Base-by-base conservation (phyloP, 2,888 invertebrate genomes). In the Thyatira batis region DNA sequence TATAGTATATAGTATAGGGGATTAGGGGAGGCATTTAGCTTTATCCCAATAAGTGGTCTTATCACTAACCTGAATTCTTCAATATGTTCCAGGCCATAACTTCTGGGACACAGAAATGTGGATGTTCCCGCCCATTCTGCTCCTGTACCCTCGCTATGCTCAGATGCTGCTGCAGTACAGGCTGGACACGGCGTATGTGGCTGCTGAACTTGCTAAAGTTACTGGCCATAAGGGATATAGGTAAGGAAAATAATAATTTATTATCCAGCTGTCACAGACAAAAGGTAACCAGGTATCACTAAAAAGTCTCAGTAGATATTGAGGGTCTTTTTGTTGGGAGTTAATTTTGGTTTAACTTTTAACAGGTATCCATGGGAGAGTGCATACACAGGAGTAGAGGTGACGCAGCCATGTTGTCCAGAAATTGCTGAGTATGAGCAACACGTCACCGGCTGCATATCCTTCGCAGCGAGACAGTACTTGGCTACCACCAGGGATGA, bases 91-190 rank as follows among this genome's bases (percentile, higher is more conserved):
- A 89, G 94, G 94, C 11, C 94, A 94, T 68, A 94, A 92, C 63
- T 93, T 94, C 72, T 94, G 94, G 94, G 94, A 94, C 61, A 94
- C 94, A 0, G 94, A 94, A 75, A 93, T 93, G 45, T 94, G 94
- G 94, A 94, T 94, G 92, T 89, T 93, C 50, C 94, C 94, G 0
- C 80, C 88, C 0, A 92, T 93, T 4, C 78, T 93, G 9, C 78
- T 94, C 23, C 72, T 94, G 5, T 88, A 93, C 45, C 92, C 92
- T 0, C 68, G 78, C 4, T 93, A 93, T 69, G 92, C 90, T 0
- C 84, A 87, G 45, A 76, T 81, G 11, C 73, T 94, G 33, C 78
- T 94, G 0, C 88, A 92, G 49, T 94, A 94, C 67, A 86, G 94
- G 0, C 75, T 89, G 2, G 85, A 89, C 11, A 92, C 81, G 20